A percentile compares a stretch with the other conserved stretches of the same genome.
phyloP scores from a whole-genome alignment of 2,797 vertebrate species.

The Betta splendens region DNA sequence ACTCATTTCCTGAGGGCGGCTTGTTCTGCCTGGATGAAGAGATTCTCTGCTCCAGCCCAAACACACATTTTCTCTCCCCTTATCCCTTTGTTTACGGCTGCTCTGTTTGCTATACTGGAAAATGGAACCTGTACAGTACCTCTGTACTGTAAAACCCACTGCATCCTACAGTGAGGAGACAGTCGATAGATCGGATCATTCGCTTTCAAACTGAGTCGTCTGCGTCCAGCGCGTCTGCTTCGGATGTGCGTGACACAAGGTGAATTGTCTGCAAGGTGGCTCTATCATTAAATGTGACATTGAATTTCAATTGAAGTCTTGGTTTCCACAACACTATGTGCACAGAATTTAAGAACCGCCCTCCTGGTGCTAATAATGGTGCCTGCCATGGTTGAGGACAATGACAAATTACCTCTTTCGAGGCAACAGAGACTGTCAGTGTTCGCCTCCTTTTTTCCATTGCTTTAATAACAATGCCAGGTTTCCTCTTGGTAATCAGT shows the following conservation, averaged over 20 bases:
- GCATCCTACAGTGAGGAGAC: too few relatives aligned
- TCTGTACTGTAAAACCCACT: too few relatives aligned
- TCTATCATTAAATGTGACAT: slow-evolving; percentile 18
- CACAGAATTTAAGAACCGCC: slow-evolving; percentile 11
- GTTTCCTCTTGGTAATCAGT: slow-evolving; percentile 4
- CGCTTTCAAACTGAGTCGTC: neutral
- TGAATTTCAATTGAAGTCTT: slow-evolving; percentile 34
- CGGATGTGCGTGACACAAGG: neutral
- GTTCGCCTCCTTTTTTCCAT: neutral
- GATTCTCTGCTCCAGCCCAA: too few relatives aligned
- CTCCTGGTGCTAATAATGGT: slow-evolving; percentile 1
- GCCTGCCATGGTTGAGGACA: neutral
- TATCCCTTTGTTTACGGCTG: too few relatives aligned
- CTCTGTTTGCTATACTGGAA: too few relatives aligned
- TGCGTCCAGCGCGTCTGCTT: neutral
- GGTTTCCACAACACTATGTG: slow-evolving; percentile 7
- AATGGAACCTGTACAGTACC: too few relatives aligned
- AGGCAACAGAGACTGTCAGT: slow-evolving; percentile 12
- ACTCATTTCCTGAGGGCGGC: too few relatives aligned
- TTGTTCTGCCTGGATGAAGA: too few relatives aligned
- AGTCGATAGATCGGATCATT: too few relatives aligned
- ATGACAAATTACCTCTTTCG: slow-evolving; percentile 31
- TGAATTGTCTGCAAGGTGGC: slow-evolving; percentile 19
- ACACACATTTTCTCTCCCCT: too few relatives aligned
- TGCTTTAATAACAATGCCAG: neutral